Evolutionary conservation across 2,113 vertebrate genomes (phyloP).

Genomic region (Platanista minor): DNA sequence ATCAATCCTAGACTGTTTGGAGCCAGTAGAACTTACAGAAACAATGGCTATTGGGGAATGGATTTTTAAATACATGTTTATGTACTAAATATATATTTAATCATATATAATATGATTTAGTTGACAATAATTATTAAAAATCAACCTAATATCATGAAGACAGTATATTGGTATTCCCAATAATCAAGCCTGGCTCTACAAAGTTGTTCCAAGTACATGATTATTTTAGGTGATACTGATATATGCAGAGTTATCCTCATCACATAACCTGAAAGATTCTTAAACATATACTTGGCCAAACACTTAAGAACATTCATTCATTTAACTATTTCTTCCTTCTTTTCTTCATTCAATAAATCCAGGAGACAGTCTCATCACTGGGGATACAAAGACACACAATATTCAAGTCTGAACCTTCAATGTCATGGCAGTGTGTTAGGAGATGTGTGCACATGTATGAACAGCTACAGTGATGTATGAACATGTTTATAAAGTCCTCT

Average conservation of each 20-base stretch:
- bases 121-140: slow-evolving; percentile 34
- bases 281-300: neutral
- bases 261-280: neutral
- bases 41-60: neutral
- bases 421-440: neutral
- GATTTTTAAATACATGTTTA: neutral
- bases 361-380: neutral
- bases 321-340: neutral
- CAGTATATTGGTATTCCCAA: neutral
- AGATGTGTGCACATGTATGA: rapidly evolving
- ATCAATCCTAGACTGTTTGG: slow-evolving; percentile 57
- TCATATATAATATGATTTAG: neutral
- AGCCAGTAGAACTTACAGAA: slow-evolving; percentile 40
- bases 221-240: neutral
- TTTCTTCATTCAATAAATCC: neutral
- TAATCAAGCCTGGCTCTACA: neutral
- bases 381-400: neutral
- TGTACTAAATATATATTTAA: neutral
- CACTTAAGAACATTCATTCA: neutral
- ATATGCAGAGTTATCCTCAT: neutral
- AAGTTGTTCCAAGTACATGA: neutral
- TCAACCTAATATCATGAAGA: neutral
- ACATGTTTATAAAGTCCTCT: neutral
- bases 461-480: neutral
- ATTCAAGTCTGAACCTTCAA: neutral